These are phyloP conservation scores for Fulmarus glacialis DNA, from an alignment of 2,113 vertebrate species.

Conservation along the genomic window DNA sequence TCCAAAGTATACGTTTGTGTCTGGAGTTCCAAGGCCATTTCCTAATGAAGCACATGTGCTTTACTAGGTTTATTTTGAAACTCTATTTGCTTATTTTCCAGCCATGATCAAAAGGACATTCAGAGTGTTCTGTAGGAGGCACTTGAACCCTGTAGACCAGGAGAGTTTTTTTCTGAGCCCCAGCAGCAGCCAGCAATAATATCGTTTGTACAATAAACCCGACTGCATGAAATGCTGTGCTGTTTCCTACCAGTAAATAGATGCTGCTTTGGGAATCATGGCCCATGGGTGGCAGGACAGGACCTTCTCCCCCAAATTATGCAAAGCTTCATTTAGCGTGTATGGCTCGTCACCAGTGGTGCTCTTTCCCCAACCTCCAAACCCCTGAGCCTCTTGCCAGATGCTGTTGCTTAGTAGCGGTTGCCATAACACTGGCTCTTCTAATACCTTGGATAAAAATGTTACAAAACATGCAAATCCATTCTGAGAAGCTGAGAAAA, in stretches of 20 bases:
- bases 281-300: background rate
- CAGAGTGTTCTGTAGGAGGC: constrained; percentile 53
- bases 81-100: constrained; percentile 77
- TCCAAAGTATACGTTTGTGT: constrained; percentile 50
- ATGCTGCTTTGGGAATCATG: background rate
- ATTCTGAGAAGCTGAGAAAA: background rate
- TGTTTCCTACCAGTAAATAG: background rate
- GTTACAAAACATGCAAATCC: constrained; percentile 3
- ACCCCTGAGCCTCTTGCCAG: constrained; percentile 11
- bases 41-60: constrained; percentile 73
- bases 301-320: background rate
- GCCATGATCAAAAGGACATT: constrained; percentile 75
- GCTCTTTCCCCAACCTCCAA: background rate
- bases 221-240: background rate
- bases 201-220: background rate
- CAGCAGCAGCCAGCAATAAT: constrained; percentile 62
- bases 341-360: background rate
- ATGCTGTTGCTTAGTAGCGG: constrained; percentile 36
- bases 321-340: background rate
- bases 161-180: constrained; percentile 25
- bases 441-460: constrained; percentile 4
- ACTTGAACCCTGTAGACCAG: constrained; percentile 55
- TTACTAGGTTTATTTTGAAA: constrained; percentile 78
- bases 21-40: constrained; percentile 65
- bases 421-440: constrained; percentile 40